Evolutionary conservation across 1,140 invertebrate species (phyloP), one percentile per base, ranked within the genome.

Genomic region (Listronotus oregonensis): DNA sequence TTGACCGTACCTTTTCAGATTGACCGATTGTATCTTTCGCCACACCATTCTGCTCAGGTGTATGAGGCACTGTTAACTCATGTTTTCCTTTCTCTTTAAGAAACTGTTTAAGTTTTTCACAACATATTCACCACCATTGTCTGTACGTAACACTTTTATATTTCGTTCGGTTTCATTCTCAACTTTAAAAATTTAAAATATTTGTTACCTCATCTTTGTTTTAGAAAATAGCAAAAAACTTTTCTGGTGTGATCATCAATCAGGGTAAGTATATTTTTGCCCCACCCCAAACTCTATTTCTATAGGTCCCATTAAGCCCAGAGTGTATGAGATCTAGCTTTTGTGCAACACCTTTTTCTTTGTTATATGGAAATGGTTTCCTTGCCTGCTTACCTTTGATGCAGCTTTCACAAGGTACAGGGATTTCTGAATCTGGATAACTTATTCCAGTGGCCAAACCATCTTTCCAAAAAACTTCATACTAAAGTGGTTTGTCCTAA

Each of bases 41-140:
- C 8, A 78, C 68, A 12, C 78, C 80, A 73, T 83, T 83, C 61
- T 81, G 76, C 52, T 82, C 59, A 40, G 79, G 80, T 11, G 75
- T 74, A 54, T 82, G 78, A 6, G 69, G 59, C 2, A 75, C 72
- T 3, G 80, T 78, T 15, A n/a, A 62, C 58, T 81, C 73, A 67
- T 79, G 78, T 52, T 66, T 80, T 6, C 78, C 77, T 59, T 54
- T 43, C 34, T 70, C 14, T 61, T 68, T 64, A 10, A 77, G 65
- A 39, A 59, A 66, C 57, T 58, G 66, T 6, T 64, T 47, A 17
- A 80, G 60, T 18, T 65, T 17, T 43, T 62, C 27, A 63, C 74
- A 76, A 12, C 67, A 52, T 70, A 81, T 70, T 82, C 79, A 12
- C 42, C 66, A 31, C 79, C 81, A 72, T 68, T 63, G 55, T 71